Percentiles rank a stretch among this genome's conserved stretches.
Evolutionary conservation across 2,797 vertebrate genomes (phyloP).

Genomic region (Myripristis murdjan): DNA sequence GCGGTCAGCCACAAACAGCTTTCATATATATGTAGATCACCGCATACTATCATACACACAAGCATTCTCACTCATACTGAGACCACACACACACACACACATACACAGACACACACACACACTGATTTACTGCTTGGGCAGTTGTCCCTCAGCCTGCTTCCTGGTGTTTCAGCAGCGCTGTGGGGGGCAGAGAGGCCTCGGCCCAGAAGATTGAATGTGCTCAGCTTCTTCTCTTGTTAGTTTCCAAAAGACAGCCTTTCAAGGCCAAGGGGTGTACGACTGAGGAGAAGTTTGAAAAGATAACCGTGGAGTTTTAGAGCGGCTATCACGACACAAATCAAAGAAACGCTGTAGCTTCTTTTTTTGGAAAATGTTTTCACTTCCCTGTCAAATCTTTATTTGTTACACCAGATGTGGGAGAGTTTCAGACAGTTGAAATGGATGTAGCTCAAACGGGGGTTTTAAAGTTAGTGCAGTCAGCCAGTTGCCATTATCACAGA

Average conservation of each 20-base stretch:
- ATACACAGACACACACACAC: constrained; percentile 11
- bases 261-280: no score
- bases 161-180: constrained; percentile 45
- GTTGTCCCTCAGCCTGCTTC: constrained; percentile 67
- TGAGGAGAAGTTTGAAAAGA: not conserved
- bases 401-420: not conserved
- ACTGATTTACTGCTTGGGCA: constrained; percentile 77
- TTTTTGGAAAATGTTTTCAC: not conserved
- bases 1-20: constrained; percentile 1
- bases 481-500: constrained; percentile 11
- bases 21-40: constrained; percentile 1
- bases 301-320: not conserved
- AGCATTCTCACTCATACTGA: constrained; percentile 8
- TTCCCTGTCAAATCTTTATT: not conserved
- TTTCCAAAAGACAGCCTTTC: constrained; percentile 30
- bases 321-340: not conserved
- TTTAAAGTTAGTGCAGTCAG: constrained; percentile 4
- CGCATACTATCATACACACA: not conserved
- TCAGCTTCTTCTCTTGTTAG: constrained; percentile 47
- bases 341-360: constrained; percentile 7
- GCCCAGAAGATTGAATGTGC: constrained; percentile 30
- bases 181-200: constrained; percentile 28
- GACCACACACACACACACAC: constrained; percentile 40
- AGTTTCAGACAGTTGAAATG: not conserved
- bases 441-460: not conserved